A percentile compares a stretch with the other conserved stretches of the same genome.
These are phyloP conservation scores for Adineta ricciae DNA, from an alignment of 2,888 invertebrate genomes.

Conservation along the genomic window DNA sequence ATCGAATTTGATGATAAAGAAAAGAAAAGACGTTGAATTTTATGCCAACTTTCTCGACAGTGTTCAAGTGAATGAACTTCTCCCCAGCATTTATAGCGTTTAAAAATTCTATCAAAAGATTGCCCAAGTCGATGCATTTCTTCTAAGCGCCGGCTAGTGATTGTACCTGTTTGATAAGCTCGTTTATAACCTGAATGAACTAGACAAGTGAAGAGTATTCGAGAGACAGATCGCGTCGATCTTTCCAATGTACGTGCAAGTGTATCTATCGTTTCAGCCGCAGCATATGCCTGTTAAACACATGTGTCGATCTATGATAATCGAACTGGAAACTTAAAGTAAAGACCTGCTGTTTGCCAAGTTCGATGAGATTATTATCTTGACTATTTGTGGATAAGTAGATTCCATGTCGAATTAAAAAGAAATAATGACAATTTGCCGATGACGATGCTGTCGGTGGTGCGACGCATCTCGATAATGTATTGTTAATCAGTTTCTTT, in stretches of 20 bases:
- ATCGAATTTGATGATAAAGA: not conserved
- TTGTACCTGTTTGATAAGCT: not conserved
- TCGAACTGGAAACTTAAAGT: too few relatives aligned
- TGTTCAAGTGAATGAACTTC: not conserved
- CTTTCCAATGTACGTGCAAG: not conserved
- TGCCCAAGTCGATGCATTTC: not conserved
- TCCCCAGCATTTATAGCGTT: not conserved
- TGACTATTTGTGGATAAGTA: not conserved
- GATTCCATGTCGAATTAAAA: slow-evolving; percentile 18
- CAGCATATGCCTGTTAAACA: not conserved
- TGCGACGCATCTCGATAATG: not conserved
- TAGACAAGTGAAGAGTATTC: not conserved
- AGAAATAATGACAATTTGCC: not conserved
- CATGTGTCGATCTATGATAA: too few relatives aligned
- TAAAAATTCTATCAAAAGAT: not conserved
- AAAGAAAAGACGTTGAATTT: slow-evolving; percentile 16
- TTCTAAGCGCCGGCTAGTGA: not conserved
- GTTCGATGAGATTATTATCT: not conserved
- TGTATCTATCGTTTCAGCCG: not conserved
- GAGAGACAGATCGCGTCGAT: not conserved
- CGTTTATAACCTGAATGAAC: not conserved
- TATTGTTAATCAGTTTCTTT: not conserved
- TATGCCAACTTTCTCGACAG: not conserved
- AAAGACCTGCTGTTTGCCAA: not conserved
- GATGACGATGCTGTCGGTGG: not conserved